Evolutionary conservation across 2,888 invertebrate genomes (phyloP).

Genomic region (Cephus nigrinus): DNA sequence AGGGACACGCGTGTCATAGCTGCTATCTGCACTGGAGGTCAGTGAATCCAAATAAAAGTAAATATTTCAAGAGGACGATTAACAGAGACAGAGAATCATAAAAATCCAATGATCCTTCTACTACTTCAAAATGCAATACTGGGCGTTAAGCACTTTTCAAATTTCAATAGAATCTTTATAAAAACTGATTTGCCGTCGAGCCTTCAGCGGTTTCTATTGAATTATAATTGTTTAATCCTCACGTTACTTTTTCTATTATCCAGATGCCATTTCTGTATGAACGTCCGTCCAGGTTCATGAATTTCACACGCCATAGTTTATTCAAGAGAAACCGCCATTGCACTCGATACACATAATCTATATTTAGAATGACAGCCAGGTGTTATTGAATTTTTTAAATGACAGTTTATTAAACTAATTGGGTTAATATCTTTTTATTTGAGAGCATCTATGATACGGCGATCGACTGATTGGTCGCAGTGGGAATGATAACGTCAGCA

Average conservation of each 20-base stretch:
- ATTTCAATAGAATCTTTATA: background rate
- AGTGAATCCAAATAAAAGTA: conserved; percentile 60
- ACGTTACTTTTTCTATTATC: background rate
- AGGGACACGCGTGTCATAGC: conserved; percentile 84
- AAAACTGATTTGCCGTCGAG: background rate
- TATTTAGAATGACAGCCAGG: background rate
- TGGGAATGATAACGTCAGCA: background rate
- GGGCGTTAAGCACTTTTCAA: background rate
- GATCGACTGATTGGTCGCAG: background rate
- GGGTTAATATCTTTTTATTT: background rate
- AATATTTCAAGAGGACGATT: conserved; percentile 29
- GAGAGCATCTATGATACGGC: background rate
- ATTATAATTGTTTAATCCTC: background rate
- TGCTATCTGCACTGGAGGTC: conserved; percentile 90
- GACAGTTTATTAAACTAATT: background rate
- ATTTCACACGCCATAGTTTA: background rate
- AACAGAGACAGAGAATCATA: conserved; percentile 18
- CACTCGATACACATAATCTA: background rate
- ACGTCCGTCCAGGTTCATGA: background rate
- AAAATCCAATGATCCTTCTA: conserved; percentile 7
- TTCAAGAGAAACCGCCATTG: background rate
- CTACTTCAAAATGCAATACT: background rate
- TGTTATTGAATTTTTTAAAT: background rate
- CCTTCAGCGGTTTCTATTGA: background rate
- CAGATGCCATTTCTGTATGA: background rate